Conservation (phyloP, 2,888 invertebrate species). For the Thecocarcelia acutangulata region DNA sequence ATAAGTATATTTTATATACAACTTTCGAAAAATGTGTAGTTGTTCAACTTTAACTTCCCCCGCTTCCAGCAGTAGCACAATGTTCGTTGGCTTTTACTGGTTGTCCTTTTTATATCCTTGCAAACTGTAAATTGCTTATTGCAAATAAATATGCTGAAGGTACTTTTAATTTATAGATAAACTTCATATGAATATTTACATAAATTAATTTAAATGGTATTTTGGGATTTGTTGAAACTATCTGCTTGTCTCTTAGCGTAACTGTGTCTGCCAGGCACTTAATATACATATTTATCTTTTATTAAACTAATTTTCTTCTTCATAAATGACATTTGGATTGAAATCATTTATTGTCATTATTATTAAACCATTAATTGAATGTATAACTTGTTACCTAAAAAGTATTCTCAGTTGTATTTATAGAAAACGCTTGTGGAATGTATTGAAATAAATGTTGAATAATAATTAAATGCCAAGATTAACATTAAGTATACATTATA, state of each 20-base stretch:
- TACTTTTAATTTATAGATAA: constrained; percentile 11
- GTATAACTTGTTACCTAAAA: constrained; percentile 5
- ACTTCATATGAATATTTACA: constrained; percentile 31
- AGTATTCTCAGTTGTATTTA: neutral
- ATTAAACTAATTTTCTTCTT: constrained; percentile 30
- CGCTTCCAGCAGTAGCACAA: neutral
- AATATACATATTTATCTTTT: neutral
- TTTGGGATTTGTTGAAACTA: constrained; percentile 42
- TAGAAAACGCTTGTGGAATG: neutral
- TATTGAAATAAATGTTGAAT: constrained; percentile 15
- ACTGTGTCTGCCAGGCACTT: neutral
- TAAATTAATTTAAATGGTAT: constrained; percentile 36
- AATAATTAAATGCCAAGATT: constrained; percentile 17
- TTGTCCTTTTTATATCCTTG: neutral
- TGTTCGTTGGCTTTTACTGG: neutral
- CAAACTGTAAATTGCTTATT: constrained; percentile 3
- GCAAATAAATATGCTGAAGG: constrained; percentile 31
- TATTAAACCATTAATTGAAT: constrained; percentile 30
- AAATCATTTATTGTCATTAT: constrained; percentile 13
- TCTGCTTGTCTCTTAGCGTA: too few relatives aligned
- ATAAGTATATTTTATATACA: too few relatives aligned
- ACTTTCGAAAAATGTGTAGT: neutral
- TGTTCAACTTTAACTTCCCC: too few relatives aligned
- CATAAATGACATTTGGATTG: neutral
- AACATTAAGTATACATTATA: constrained; percentile 8